These are phyloP conservation scores for Watersipora subatra DNA, from an alignment of 1,140 invertebrate species.

Conservation along the genomic window DNA sequence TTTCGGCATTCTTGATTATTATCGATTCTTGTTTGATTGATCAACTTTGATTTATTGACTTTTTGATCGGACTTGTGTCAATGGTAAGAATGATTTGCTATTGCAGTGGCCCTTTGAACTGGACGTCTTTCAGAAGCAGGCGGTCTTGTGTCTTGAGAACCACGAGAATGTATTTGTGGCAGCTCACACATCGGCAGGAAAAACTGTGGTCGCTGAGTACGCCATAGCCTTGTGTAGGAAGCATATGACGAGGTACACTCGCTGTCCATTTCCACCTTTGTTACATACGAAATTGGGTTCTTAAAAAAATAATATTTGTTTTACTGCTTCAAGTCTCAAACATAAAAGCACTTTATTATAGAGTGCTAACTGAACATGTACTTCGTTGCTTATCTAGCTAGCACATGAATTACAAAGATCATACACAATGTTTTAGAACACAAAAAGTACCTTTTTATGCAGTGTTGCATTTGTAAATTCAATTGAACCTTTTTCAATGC, in stretches of 20 bases:
- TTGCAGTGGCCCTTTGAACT: conserved; percentile 73
- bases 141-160: conserved; percentile 83
- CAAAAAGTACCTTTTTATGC: too few relatives aligned
- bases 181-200: conserved; percentile 96
- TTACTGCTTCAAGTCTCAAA: background rate
- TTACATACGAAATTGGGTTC: background rate
- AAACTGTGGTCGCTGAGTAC: conserved; percentile 98
- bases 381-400: too few relatives aligned
- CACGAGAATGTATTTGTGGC: conserved; percentile 93
- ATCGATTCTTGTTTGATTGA: background rate
- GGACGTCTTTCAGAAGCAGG: conserved; percentile 92
- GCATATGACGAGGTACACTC: conserved; percentile 74
- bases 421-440: too few relatives aligned
- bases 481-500: too few relatives aligned
- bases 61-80: background rate
- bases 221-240: conserved; percentile 78
- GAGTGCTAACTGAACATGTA: too few relatives aligned
- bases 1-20: background rate
- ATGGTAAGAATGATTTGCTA: background rate
- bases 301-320: background rate
- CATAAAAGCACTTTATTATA: too few relatives aligned
- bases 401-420: too few relatives aligned
- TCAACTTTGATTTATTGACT: background rate
- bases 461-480: too few relatives aligned
- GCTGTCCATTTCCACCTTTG: too few relatives aligned